Evolutionary conservation across 2,113 vertebrate genomes (phyloP), one percentile per base, ranked within the genome.

Genomic region (Cyprinodon tularosa): DNA sequence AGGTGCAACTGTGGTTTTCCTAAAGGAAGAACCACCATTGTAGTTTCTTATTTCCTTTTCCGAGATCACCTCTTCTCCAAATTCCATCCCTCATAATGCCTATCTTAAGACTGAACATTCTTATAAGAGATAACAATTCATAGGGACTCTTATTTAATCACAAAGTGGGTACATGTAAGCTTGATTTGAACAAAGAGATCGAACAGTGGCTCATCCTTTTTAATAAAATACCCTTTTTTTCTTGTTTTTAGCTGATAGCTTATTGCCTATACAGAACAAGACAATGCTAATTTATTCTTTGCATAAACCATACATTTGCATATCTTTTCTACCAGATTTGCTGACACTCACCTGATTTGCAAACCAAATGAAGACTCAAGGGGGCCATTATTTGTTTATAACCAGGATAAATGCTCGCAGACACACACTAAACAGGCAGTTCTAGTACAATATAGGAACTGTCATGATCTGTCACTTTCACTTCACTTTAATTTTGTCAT

Each of bases 331-430:
- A 64, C 47, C 77, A 74, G 71, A 79, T 73, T 83, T 78, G 74
- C 81, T 88, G 82, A 88, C 75, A 72, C 37, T 29, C 59, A 79
- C 53, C 50, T 80, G 42, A 88, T 92, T 94, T 93, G 86, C 89
- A 88, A 93, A 60, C 73, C 89, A 93, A 93, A 93, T 90, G 64
- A 89, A 82, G 67, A 68, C 42, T 66, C 37, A 0, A 9, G 68
- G 60, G 70, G 66, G 60, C 61, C 67, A 71, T 74, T 22, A 37
- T 62, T 74, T 72, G 53, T 72, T 70, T 75, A 77, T 15, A 50
- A 48, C 29, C 48, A 83, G 57, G 69, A 80, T 78, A 71, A 80
- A 39, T 71, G 65, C 29, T 62, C 42, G 68, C 38, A 42, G 48
- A 45, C 17, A 44, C 3, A 45, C 57, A 63, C 59, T 20, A 47